Evolutionary conservation across 2,797 vertebrate genomes (phyloP).

Genomic region (Ctenochaetus hawaiiensis): DNA sequence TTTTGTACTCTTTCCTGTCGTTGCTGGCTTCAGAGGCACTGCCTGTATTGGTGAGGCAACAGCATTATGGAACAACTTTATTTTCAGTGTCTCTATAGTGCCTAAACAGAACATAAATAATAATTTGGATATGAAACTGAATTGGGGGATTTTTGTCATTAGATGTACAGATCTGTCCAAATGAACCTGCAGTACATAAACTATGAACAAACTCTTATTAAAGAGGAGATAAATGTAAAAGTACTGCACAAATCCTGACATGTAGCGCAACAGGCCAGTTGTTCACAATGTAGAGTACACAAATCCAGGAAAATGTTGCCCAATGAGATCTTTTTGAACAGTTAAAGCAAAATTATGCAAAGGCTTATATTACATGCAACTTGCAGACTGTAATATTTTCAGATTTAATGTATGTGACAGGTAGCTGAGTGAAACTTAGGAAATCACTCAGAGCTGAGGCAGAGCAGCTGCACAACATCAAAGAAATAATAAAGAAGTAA

Average conservation of each 20-base stretch:
- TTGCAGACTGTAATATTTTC: too few species aligned
- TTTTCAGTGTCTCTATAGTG: conserved; percentile 1
- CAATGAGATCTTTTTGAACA: conserved; percentile 5
- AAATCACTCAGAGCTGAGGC: too few species aligned
- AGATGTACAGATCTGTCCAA: not conserved
- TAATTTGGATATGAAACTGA: not conserved
- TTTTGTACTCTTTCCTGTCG: conserved; percentile 47
- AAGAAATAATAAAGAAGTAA: too few species aligned
- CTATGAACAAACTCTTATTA: conserved; percentile 1
- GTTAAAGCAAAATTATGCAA: too few species aligned
- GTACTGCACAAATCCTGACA: not conserved
- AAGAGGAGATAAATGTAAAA: not conserved
- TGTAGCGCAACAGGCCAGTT: not conserved
- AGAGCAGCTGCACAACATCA: too few species aligned
- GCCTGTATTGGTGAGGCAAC: not conserved
- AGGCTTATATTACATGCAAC: too few species aligned
- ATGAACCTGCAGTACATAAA: not conserved
- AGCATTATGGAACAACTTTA: not conserved
- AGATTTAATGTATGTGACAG: too few species aligned
- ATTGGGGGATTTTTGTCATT: conserved; percentile 5
- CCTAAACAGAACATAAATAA: not conserved
- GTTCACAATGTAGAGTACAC: not conserved
- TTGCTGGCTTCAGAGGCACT: conserved; percentile 14
- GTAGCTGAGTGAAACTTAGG: too few species aligned
- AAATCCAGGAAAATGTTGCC: not conserved